Evolutionary conservation across 2,797 vertebrate genomes (phyloP).

Genomic region (Rhinella marina): DNA sequence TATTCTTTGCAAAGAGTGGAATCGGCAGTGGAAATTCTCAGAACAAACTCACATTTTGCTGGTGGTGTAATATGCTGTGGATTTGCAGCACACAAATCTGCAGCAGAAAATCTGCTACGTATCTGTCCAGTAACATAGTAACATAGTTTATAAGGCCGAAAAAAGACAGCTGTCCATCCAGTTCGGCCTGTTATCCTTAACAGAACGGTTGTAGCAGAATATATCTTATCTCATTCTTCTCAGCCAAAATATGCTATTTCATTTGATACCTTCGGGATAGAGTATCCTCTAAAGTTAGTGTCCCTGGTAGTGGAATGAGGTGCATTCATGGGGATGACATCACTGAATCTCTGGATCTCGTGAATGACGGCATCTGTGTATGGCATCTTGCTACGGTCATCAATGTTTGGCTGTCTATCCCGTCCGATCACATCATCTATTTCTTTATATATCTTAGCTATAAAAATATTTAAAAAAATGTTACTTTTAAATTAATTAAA

Average conservation of each 20-base stretch:
- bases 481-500: neutral
- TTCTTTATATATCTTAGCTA: slow-evolving; percentile 65
- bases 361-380: slow-evolving; percentile 64
- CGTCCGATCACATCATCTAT: slow-evolving; percentile 34
- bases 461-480: neutral
- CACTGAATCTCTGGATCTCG: slow-evolving; percentile 61
- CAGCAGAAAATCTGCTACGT: too few relatives aligned
- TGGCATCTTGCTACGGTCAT: slow-evolving; percentile 64
- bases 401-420: accelerated
- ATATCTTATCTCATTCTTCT: too few relatives aligned
- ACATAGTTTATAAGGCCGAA: too few relatives aligned
- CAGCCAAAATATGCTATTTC: neutral
- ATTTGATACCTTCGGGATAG: slow-evolving; percentile 64
- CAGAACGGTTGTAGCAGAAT: too few relatives aligned
- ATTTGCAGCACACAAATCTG: too few relatives aligned
- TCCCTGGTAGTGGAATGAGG: neutral
- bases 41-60: too few relatives aligned
- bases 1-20: too few relatives aligned
- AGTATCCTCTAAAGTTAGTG: slow-evolving; percentile 50
- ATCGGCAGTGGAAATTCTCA: too few relatives aligned
- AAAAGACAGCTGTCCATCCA: too few relatives aligned
- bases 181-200: too few relatives aligned
- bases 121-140: too few relatives aligned
- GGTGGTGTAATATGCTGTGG: too few relatives aligned
- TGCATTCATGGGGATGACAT: slow-evolving; percentile 49